Conservation (phyloP, 2,113 vertebrate species). For the Balaeniceps rex region DNA sequence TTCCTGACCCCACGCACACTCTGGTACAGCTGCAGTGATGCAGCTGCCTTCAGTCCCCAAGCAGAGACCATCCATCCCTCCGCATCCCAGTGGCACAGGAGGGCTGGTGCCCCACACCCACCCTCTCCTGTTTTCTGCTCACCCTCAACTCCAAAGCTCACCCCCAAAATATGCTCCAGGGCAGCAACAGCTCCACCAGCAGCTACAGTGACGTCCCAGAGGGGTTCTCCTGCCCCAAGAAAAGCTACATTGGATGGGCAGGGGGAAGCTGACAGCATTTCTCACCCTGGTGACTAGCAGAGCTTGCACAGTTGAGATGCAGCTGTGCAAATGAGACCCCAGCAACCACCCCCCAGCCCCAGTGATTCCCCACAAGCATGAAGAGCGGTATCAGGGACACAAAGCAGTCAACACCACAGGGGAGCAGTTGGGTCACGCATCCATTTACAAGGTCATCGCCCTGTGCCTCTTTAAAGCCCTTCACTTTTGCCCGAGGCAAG, state of each 20-base stretch:
- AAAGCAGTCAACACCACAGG: background rate
- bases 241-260: background rate
- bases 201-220: background rate
- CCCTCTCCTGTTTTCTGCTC: background rate
- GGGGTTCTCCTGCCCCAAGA: background rate
- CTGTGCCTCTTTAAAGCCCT: background rate
- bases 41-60: background rate
- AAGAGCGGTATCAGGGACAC: background rate
- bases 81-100: background rate
- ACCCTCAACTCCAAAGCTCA: background rate
- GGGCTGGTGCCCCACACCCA: no score
- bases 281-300: background rate
- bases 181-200: background rate
- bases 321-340: constrained; percentile 26
- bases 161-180: background rate
- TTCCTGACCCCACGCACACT: background rate
- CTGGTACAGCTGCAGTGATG: background rate
- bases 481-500: background rate
- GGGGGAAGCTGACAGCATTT: background rate
- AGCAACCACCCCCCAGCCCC: background rate
- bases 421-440: constrained; percentile 8
- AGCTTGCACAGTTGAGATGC: background rate
- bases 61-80: background rate
- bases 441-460: constrained; percentile 21
- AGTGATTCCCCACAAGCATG: background rate